Base-by-base conservation (phyloP, 2,888 invertebrate genomes). In the Nowickia ferox region DNA sequence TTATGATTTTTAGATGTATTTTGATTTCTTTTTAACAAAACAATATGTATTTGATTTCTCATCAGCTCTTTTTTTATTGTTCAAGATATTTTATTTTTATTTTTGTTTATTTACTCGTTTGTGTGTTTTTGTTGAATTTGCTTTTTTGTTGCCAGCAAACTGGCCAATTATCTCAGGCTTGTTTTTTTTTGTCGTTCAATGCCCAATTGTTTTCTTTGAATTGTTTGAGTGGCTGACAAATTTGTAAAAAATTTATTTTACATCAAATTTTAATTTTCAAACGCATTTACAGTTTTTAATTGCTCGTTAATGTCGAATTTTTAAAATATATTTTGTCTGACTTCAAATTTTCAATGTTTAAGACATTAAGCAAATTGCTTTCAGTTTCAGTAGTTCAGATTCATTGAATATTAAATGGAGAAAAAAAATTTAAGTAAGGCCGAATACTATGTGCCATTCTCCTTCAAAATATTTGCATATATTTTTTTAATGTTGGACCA, bases 1-100 rank as follows among this genome's bases (percentile, higher is more conserved):
- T 80, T 71, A 71, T 80, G 59, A 75, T 75, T 65, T 65, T 71
- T 84, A 63, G 53, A 57, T 51, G 15, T 42, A 44, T 22, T 57
- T 55, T 65, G 48, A n/a, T 48, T 74, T 17, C 5, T 30, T 30
- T 13, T 55, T 48, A 15, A 48, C 15, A 48, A 48, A 48, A 13
- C 48, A 55, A 55, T 22, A 38, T 53, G 4, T 53, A 6, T 11
- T 15, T n/a, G 1, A 15, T 30, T 82, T 61, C 53, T 11, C 51
- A 57, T 53, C 19, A 6, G 42, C 19, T 40, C 15, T 51, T 38
- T 17, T 55, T 48, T 30, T 30, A 30, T 30, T 8, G 15, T 48
- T 15, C 13, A 2, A n/a, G 1, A n/a, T n/a, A 46, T 19, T 10
- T 22, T 38, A 51, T 57, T 15, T 74, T 76, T 82, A 40, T 72